Percentiles rank a stretch among this genome's conserved stretches.
phyloP scores from a whole-genome alignment of 2,797 vertebrate species.

The Pipistrellus pygmaeus region DNA sequence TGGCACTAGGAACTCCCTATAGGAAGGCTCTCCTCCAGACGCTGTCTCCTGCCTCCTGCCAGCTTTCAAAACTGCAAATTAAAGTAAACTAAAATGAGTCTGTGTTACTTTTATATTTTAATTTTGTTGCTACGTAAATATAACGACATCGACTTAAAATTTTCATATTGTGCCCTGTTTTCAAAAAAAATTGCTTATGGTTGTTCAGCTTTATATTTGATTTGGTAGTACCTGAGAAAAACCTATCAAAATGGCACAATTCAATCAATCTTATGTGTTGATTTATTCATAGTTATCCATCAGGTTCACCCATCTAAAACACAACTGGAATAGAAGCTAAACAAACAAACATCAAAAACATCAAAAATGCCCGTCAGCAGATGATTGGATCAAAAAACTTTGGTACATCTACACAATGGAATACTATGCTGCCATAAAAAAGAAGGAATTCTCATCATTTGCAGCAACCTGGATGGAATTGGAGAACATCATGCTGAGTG shows the following conservation, averaged over 20 bases:
- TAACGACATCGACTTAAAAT: not conserved
- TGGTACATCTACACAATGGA: no score
- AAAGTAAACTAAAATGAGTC: not conserved
- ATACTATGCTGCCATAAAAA: no score
- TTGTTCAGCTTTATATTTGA: slow-evolving; percentile 12
- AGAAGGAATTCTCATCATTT: no score
- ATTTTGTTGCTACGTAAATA: slow-evolving; percentile 16
- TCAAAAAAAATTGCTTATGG: not conserved
- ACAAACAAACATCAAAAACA: not conserved
- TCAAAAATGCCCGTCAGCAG: no score
- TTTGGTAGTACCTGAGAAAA: slow-evolving; percentile 40
- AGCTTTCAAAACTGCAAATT: not conserved
- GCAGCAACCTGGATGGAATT: no score
- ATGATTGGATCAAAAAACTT: no score
- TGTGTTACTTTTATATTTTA: not conserved
- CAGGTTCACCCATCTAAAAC: not conserved
- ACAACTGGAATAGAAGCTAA: not conserved
- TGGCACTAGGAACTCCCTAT: not conserved
- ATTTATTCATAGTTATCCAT: not conserved
- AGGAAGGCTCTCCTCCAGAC: no score
- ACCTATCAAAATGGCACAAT: not conserved
- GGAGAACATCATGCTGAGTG: no score
- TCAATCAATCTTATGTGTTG: not conserved
- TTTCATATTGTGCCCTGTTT: not conserved
- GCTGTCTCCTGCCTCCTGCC: no score